Evolutionary conservation across 1,140 invertebrate species (phyloP), one percentile per base, ranked within the genome.

Genomic region (Gyrodactylus bullatarudis): DNA sequence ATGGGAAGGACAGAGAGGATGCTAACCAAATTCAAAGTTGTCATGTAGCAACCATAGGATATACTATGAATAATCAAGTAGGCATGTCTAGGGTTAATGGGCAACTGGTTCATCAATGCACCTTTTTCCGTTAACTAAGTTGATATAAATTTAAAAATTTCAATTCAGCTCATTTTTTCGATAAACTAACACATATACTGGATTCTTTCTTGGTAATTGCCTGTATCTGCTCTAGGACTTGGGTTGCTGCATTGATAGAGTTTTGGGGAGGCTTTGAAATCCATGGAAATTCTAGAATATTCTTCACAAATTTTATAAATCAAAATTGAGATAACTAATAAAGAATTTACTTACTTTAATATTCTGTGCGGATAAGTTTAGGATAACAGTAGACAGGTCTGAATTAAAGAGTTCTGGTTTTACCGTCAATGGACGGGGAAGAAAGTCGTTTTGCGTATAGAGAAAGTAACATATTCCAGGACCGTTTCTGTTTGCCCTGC

Each of bases 391-490:
- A 71, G 70, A 23, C 20, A 71, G 26, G 24, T 71, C 24, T 1
- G 23, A 1, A 8, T 24, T 21, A 26, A 25, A 71, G 22, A 71
- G 1, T 26, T 71, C 70, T 8, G 70, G 24, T 26, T 25, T 8
- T 20, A 24, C 24, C 20, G 21, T 1, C 8, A 23, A 8, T 1
- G 70, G 26, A 24, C 21, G 21, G 8, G 1, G 24, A 23, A 1
- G 2, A 71, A 24, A 71, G 24, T 71, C 21, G 20, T 71, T 1
- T 16, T 71, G 21, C 1, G 80, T 82, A 76, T 97, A 99, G 0
- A 99, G 82, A 69, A 94, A 84, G 78, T 98, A 99, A 82, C 93
- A 98, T 83, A 97, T 98, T 20, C 94, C 93, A 16, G 80, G 79
- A 26, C 80, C 78, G 0, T 80, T 78, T 26, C 80, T 76, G 8